Evolutionary conservation across 2,797 vertebrate genomes (phyloP).

Genomic region (Diplodus sargus): DNA sequence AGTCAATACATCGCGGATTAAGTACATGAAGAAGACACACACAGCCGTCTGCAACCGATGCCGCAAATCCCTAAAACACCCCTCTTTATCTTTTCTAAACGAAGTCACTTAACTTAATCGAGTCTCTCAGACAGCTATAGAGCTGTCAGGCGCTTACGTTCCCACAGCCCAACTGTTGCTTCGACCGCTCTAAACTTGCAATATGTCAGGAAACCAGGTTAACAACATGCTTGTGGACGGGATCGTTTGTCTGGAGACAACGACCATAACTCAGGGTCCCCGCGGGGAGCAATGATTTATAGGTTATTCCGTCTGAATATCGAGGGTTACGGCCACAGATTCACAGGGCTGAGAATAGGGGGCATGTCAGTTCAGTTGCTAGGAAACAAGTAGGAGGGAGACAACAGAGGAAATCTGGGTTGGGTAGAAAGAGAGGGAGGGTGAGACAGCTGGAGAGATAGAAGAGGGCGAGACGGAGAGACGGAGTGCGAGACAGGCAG

Average conservation of each 20-base stretch:
- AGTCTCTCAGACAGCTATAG: neutral
- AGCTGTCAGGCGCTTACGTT: slow-evolving; percentile 1
- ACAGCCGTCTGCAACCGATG: neutral
- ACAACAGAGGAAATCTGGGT: slow-evolving; percentile 81
- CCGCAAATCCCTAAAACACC: neutral
- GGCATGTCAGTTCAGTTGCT: slow-evolving; percentile 85
- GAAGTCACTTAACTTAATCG: neutral
- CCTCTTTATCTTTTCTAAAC: slow-evolving; percentile 4
- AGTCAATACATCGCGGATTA: slow-evolving; percentile 3
- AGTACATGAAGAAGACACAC: neutral
- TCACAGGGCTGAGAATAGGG: slow-evolving; percentile 78
- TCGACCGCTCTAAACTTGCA: slow-evolving; percentile 19
- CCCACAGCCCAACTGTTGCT: slow-evolving; percentile 63
- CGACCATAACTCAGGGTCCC: slow-evolving; percentile 53
- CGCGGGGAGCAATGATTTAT: slow-evolving; percentile 63
- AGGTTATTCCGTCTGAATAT: slow-evolving; percentile 69
- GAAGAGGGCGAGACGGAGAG: slow-evolving; percentile 23
- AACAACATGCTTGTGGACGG: slow-evolving; percentile 41
- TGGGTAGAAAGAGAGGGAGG: slow-evolving; percentile 55
- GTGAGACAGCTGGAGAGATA: slow-evolving; percentile 52
- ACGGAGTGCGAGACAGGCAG: slow-evolving; percentile 38
- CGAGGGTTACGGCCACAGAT: slow-evolving; percentile 71
- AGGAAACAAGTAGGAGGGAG: slow-evolving; percentile 84
- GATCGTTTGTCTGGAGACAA: slow-evolving; percentile 35
- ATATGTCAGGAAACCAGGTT: slow-evolving; percentile 47